Evolutionary conservation across 2,888 invertebrate species (phyloP).

Genomic region (Hypomecis atomaria): DNA sequence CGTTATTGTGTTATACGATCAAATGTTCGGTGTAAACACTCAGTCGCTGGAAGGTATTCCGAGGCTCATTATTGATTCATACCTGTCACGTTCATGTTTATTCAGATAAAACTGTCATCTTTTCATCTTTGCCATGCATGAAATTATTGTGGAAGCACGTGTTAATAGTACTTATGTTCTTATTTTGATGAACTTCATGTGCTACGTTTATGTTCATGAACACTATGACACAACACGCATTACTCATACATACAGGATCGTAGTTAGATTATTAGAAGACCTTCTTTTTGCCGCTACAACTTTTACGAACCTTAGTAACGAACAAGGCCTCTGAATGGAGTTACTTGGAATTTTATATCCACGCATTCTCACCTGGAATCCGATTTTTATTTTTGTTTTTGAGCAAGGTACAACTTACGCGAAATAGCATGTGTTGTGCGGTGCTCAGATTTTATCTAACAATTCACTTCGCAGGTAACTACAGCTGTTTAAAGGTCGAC

Average conservation of each 20-base stretch:
- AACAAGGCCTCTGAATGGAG: slow-evolving; percentile 85
- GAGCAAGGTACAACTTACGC: slow-evolving; percentile 47
- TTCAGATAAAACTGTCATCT: slow-evolving; percentile 54
- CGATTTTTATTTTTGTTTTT: slow-evolving; percentile 49
- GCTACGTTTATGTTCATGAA: slow-evolving; percentile 61
- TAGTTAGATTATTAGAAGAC: slow-evolving; percentile 66
- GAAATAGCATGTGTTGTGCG: slow-evolving; percentile 46
- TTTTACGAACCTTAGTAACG: slow-evolving; percentile 63
- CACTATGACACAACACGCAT: slow-evolving; percentile 80
- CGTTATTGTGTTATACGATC: slow-evolving; percentile 77
- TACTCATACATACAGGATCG: slow-evolving; percentile 81
- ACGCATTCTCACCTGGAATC: slow-evolving; percentile 53
- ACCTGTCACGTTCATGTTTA: slow-evolving; percentile 54
- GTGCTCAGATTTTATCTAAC: slow-evolving; percentile 63
- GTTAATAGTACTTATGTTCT: slow-evolving; percentile 59
- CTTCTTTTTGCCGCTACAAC: slow-evolving; percentile 63
- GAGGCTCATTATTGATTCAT: slow-evolving; percentile 54
- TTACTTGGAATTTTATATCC: slow-evolving; percentile 79
- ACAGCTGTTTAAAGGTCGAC: slow-evolving; percentile 95
- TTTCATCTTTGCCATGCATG: slow-evolving; percentile 67
- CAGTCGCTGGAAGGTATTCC: slow-evolving; percentile 56
- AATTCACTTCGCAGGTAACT: slow-evolving; percentile 89
- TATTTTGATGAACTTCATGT: slow-evolving; percentile 56
- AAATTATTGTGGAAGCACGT: slow-evolving; percentile 63
- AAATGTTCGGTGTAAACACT: slow-evolving; percentile 58